Evolutionary conservation across 2,113 vertebrate genomes (phyloP), one percentile per base, ranked within the genome.

Genomic region (Oncorhynchus mykiss): DNA sequence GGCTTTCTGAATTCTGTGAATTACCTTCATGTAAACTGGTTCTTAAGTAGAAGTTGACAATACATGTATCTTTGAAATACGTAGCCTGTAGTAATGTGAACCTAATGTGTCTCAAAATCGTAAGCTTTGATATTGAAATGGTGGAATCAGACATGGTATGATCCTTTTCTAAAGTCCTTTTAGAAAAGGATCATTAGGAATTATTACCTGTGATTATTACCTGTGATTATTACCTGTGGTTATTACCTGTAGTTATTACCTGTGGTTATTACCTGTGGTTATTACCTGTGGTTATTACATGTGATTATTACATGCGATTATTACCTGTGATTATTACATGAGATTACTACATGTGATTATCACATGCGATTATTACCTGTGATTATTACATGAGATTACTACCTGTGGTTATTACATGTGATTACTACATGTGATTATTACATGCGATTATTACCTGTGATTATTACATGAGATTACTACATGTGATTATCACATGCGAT

Each of bases 21-120:
- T 78, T 83, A 65, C 51, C 80, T 85, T 77, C 51, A 75, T 64
- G 77, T 88, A 67, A 81, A 80, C 86, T 85, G 68, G 85, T 81
- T 85, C 72, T 84, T 71, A 51, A 77, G 73, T 78, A 69, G 45
- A 79, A 76, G 80, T 83, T 81, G 85, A 83, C 76, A 75, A 81
- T 73, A 72, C 75, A 85, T 84, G 77, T 87, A 88, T 86, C 84
- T 78, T 82, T 85, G 79, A 89, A 79, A 45, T 89, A 51, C 49
- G 14, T 3, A 16, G 49, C 49, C 49, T 51, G 84, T 83, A 81
- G 81, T 82, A 91, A 90, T 90, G 87, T 90, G 88, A 91, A 90
- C 74, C 79, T 90, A 51, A 51, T 16, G 89, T 67, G 85, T 84
- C 29, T 34, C 71, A n/a, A 60, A 1, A 60, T 70, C 74, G 67